Base-by-base conservation (phyloP, 2,113 vertebrate species). In the Scomber colias region DNA sequence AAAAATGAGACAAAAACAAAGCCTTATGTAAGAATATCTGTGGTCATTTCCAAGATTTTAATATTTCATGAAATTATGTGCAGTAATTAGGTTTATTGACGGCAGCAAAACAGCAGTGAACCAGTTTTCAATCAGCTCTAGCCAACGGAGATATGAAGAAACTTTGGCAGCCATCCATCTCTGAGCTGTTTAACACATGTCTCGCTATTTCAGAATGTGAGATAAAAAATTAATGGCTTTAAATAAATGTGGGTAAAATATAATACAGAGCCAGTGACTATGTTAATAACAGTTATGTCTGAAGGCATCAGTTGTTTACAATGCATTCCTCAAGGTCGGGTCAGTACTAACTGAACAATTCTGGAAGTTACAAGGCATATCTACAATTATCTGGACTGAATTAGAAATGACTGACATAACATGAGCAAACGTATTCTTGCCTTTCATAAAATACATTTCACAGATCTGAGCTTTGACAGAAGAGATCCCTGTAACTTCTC, bases 371-470 rank as follows among this genome's bases (percentile, higher is more conserved):
- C 63, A 54, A 21, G 57, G 30, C 30, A 74, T 48, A 62, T 62
- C n/a, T 57, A 53, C 57, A 89, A 65, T 87, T 77, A 76, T 2
- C 24, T 75, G 63, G 19, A 24, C 50, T 63, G 71, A 72, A 75
- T 15, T 75, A 46, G 67, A 78, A 79, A 77, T 71, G 67, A 79
- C 24, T 54, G 74, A 79, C 16, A 77, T 74, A 82, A 77, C 19
- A 62, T 14, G 53, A 81, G 40, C 9, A 0, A 31, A 70, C 50
- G n/a, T n/a, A 31, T 67, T 71, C 72, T 71, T 59, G 68, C 44
- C 24, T 73, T 82, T 87, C 13, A 60, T 59, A 27, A 75, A 82
- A 84, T 67, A 76, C 66, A 82, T 80, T 79, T 87, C 79, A 80
- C 46, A 81, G 82, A 59, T 71, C 49, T 11, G 51, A 70, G 81